Evolutionary conservation across 1,140 invertebrate genomes (phyloP), one percentile per base, ranked within the genome.

Genomic region (Venturia canescens): DNA sequence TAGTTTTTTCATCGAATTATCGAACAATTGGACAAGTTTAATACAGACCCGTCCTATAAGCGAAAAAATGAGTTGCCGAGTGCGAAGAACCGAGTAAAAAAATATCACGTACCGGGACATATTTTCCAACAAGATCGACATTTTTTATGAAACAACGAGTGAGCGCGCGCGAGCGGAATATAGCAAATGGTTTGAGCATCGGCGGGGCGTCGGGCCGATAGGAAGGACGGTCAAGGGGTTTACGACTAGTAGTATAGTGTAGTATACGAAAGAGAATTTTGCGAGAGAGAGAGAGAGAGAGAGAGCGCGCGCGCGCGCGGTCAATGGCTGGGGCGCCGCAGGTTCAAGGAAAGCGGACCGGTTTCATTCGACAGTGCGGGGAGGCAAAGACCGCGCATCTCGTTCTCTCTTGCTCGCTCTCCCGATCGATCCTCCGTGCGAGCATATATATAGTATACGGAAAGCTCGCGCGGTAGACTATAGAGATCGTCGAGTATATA

Each of bases 341-440:
- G 89, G 89, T 90, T 90, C 89, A 90, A 90, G 89, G 89, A 90
- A 90, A 90, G 86, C 87, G 86, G 89, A 88, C 89, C 89, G 88
- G 87, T 90, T 88, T 86, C 88, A 90, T 90, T 90, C 89, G 86
- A 89, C 88, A 86, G 83, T n/a, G n/a, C 82, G 84, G 83, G 80
- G 82, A 81, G 87, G 85, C 82, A 78, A 86, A 89, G 88, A 87
- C 88, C 88, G 87, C 87, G 87, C 87, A 83, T 75, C 82, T 84
- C 83, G 74, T 72, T 69, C 21, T 44, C 38, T 72, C 67, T 27
- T 29, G 11, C 57, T 77, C 26, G 29, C 18, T 53, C 72, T 60
- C 15, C 5, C 53, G 31, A 50, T 63, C 60, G 26, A 7, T n/a
- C 27, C 23, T 11, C 38, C 44, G 75, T 29, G 44, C 9, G 26